Conservation (phyloP, 2,113 vertebrate species). For the Rostratula benghalensis region DNA sequence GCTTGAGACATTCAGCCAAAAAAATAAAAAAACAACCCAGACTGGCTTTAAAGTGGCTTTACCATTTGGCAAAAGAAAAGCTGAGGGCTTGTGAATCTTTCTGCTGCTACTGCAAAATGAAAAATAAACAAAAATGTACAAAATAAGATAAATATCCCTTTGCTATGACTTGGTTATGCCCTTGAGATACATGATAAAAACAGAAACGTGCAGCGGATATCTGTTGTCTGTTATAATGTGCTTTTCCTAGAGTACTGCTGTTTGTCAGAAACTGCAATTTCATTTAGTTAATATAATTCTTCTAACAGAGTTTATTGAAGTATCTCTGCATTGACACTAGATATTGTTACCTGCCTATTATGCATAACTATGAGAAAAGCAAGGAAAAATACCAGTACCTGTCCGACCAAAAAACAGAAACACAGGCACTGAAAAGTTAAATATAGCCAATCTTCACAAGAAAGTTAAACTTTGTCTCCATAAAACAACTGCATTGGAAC, state of each 20-base stretch:
- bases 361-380: neutral
- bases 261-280: neutral
- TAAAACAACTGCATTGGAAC: neutral
- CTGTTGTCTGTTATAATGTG: neutral
- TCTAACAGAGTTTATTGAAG: neutral
- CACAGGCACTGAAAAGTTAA: neutral
- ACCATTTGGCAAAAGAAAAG: neutral
- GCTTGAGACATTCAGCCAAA: neutral
- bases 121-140: neutral
- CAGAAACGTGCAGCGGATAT: neutral
- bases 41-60: neutral
- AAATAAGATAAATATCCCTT: neutral
- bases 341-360: neutral
- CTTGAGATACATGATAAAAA: neutral
- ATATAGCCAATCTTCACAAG: neutral
- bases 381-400: neutral
- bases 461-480: neutral
- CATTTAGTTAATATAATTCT: neutral
- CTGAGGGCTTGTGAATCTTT: neutral
- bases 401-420: neutral
- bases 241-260: neutral
- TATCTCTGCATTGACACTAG: neutral
- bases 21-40: neutral
- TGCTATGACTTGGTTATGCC: neutral
- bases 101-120: neutral